A percentile compares a stretch with the other conserved stretches of the same genome.
These are phyloP conservation scores for Griposia aprilina DNA, from an alignment of 2,888 invertebrate genomes.

Conservation along the genomic window DNA sequence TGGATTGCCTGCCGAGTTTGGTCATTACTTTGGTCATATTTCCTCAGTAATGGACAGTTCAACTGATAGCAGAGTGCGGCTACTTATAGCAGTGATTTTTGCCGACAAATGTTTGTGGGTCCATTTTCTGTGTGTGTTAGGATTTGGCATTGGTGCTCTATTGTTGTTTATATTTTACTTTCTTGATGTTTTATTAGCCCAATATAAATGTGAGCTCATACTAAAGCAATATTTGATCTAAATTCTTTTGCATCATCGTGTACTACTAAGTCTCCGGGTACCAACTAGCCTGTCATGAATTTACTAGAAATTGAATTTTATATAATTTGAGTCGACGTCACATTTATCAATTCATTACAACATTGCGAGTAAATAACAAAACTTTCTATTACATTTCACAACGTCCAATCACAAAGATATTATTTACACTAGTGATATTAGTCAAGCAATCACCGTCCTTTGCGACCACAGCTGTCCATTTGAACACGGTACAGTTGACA, in stretches of 20 bases:
- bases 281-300: conserved; percentile 2
- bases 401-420: conserved; percentile 60
- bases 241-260: not conserved
- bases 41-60: conserved; percentile 73
- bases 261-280: not conserved
- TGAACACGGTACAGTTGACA: conserved; percentile 71
- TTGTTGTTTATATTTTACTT: not conserved
- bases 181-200: not conserved
- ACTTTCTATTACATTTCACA: conserved; percentile 61
- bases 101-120: conserved; percentile 23
- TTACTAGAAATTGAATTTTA: conserved; percentile 5
- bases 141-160: conserved; percentile 2
- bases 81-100: conserved; percentile 50
- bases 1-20: conserved; percentile 68
- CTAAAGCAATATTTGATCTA: not conserved
- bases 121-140: conserved; percentile 4
- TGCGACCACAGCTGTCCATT: conserved; percentile 63
- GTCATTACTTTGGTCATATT: conserved; percentile 69
- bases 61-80: conserved; percentile 59
- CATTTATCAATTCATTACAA: conserved; percentile 54
- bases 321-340: conserved; percentile 27
- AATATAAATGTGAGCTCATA: not conserved
- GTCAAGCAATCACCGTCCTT: conserved; percentile 66
- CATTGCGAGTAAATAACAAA: conserved; percentile 40
- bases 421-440: conserved; percentile 64